Evolutionary conservation across 2,888 invertebrate species (phyloP), one percentile per base, ranked within the genome.

Genomic region (Lumbricus terrestris): DNA sequence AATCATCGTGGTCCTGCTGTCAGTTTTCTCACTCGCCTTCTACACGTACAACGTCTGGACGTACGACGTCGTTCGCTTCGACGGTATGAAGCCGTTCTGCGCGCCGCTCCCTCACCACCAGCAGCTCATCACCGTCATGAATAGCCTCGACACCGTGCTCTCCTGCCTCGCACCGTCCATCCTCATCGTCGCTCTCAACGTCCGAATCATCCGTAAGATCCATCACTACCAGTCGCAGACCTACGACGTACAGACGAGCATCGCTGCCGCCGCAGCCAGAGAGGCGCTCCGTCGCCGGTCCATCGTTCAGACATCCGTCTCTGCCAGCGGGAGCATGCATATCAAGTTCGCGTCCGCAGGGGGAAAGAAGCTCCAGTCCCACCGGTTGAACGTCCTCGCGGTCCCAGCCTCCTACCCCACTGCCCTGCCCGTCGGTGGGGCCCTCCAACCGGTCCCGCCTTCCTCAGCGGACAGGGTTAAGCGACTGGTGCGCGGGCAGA

Each of bases 161-260:
- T 82, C 91, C 34, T 90, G 90, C 89, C 88, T 91, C 89, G 82
- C 91, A 4, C 92, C 92, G 33, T 92, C 92, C 42, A 2, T 90
- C 82, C 69, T 91, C 37, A 92, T 92, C 54, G 91, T 91, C 88
- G 82, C 91, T 20, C 91, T 92, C 33, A 92, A 92, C 47, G 91
- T 91, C 35, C 47, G 92, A 0, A 92, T 92, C 35, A 90, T 92
- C 37, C 47, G 83, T n/a, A 91, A 92, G 82, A 90, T 92, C 20
- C 90, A 88, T 69, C 89, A 88, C 34, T 89, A 89, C 88, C 91
- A 91, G 85, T 47, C 34, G 13, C 33, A 82, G 37, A 37, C 37
- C 1, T 38, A 42, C 33, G n/a, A 35, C 33, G 47, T 42, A 20
- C 29, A 82, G 38, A 35, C 83, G 16, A 34, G 89, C 33, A 69